Conservation (phyloP, 2,113 vertebrate species). For the Uropsilus gracilis region DNA sequence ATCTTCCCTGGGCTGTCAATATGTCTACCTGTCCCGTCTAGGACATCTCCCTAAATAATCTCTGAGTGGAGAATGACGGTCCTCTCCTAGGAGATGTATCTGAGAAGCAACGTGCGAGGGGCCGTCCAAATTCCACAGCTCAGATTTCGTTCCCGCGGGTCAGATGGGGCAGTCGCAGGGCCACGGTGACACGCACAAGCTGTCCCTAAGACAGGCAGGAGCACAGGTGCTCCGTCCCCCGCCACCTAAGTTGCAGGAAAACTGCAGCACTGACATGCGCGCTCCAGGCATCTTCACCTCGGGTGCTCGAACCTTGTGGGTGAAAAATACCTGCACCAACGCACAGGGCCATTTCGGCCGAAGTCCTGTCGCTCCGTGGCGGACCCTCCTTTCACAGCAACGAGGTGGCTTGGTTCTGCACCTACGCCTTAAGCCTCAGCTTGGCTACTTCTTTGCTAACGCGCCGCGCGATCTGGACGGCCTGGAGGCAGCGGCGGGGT, state of each 20-base stretch:
- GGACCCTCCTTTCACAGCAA: not conserved
- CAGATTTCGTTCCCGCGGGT: not conserved
- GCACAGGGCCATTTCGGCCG: not conserved
- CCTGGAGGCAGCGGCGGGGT: too few relatives aligned
- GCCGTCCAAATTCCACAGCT: slow-evolving; percentile 7
- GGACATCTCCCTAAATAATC: slow-evolving; percentile 14
- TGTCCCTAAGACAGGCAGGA: not conserved
- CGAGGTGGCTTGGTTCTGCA: not conserved
- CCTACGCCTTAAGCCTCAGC: not conserved
- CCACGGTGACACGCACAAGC: not conserved
- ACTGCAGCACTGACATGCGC: not conserved
- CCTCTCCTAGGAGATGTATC: not conserved
- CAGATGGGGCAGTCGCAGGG: not conserved
- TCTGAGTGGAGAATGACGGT: not conserved
- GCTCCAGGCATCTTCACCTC: not conserved
- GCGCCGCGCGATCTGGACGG: not conserved
- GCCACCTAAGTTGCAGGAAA: not conserved
- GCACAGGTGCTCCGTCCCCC: not conserved
- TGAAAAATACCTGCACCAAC: not conserved
- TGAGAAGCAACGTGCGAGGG: not conserved
- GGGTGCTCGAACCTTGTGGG: not conserved
- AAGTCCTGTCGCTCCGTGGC: not conserved
- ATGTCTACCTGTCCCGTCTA: not conserved
- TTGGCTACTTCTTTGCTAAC: not conserved
- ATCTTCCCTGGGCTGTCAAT: not conserved